Evolutionary conservation across 2,888 invertebrate genomes (phyloP), one percentile per base, ranked within the genome.

Genomic region (Eucera pruinosa): DNA sequence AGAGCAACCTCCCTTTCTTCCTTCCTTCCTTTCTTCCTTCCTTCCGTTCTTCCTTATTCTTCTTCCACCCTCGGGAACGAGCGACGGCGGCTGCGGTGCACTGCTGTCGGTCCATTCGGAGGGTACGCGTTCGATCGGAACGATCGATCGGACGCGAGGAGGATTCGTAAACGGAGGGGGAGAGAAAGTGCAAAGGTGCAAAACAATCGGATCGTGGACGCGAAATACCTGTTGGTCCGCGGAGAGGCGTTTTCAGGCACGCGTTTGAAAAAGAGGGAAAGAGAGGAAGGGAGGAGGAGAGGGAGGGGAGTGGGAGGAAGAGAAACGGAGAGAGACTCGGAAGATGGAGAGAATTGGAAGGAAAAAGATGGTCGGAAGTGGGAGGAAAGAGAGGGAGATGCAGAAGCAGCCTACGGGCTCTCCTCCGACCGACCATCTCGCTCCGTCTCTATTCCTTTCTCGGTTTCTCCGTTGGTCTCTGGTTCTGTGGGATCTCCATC

Each of bases 1-100:
- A 80, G 77, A 77, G 62, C 80, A 73, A 81, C 83, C 86, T 84
- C 81, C 81, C 80, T 78, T 70, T 58, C 71, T 70, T 58, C 58
- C 47, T 69, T 68, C 69, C 75, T 78, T 67, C 52, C 69, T 62
- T 69, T 54, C 76, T 48, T 61, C 39, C 58, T 13, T 57, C 33
- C 58, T 36, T 27, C 60, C 33, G 23, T 33, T 58, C 64, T 43
- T 41, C 23, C 27, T 36, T 15, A 13, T 54, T 25, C 43, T 23
- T 45, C 13, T n/a, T 11, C 9, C 11, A 11, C 9, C 36, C 36
- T 36, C 9, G 41, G n/a, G n/a, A 43, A 4, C 4, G 2, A 6
- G 11, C 15, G 39, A 13, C 39, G 39, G n/a, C n/a, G n/a, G n/a
- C n/a, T n/a, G n/a, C n/a, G n/a, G n/a, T n/a, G n/a, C n/a, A n/a